Percentiles rank a stretch among this genome's conserved stretches.
phyloP scores from a whole-genome alignment of 2,113 vertebrate species.

The Callospermophilus lateralis region DNA sequence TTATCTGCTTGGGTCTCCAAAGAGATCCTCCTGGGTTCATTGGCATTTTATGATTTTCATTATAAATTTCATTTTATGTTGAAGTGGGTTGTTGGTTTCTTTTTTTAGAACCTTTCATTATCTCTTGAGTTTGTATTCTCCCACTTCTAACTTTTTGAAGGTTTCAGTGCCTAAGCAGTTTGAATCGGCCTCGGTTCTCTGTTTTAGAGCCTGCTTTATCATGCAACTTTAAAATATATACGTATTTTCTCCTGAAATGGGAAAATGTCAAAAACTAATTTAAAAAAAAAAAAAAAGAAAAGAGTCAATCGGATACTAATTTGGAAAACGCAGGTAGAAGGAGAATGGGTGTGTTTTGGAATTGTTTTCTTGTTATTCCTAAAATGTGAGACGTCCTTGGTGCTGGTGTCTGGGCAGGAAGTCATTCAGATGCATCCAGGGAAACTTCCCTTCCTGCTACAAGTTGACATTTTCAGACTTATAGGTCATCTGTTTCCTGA shows the following conservation, averaged over 20 bases:
- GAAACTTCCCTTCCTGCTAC: conserved; percentile 26
- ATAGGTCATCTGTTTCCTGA: conserved; percentile 73
- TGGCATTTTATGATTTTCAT: neutral
- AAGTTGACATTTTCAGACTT: conserved; percentile 79
- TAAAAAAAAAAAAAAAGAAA: neutral
- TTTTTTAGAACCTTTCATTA: neutral
- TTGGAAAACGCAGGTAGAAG: rapidly evolving
- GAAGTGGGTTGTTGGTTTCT: too few species aligned
- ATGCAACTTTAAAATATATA: too few species aligned
- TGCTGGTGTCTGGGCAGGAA: neutral
- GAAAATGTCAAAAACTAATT: neutral
- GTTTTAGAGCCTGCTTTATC: too few species aligned
- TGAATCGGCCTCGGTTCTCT: neutral
- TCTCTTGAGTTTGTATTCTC: neutral
- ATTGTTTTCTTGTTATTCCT: neutral
- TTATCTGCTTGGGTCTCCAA: too few species aligned
- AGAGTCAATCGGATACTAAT: too few species aligned
- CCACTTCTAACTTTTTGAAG: neutral
- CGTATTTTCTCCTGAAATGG: neutral
- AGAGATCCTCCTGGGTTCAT: neutral
- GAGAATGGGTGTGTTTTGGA: neutral
- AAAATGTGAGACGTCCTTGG: neutral
- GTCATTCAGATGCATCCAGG: conserved; percentile 46
- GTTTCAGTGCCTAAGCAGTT: neutral
- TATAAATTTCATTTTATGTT: neutral